Conservation (phyloP, 2,797 vertebrate species). For the Tiaroga cobitis region DNA sequence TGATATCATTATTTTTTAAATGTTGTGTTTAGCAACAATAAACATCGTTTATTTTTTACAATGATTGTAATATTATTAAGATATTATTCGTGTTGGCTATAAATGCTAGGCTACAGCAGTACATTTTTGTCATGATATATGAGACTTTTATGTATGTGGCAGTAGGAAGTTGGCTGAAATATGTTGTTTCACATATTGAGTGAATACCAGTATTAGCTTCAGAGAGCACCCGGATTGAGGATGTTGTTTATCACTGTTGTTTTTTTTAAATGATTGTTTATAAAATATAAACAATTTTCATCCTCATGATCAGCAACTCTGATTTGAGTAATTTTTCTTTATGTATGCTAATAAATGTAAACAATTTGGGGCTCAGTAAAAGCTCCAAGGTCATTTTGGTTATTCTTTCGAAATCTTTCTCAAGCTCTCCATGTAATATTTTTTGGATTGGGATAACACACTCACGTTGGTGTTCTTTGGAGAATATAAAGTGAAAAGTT, state of each 20-base stretch:
- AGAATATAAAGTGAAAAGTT: constrained; percentile 9
- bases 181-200: constrained; percentile 12
- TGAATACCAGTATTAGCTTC: constrained; percentile 7
- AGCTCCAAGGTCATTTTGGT: constrained; percentile 68
- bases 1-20: background rate
- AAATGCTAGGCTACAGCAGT: constrained; percentile 2
- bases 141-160: constrained; percentile 36
- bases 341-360: constrained; percentile 13
- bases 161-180: constrained; percentile 30
- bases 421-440: constrained; percentile 53
- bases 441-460: constrained; percentile 51
- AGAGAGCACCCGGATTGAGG: constrained; percentile 36
- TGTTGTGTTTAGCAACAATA: background rate
- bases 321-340: background rate
- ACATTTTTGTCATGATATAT: background rate
- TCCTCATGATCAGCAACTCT: background rate
- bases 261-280: background rate
- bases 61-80: background rate
- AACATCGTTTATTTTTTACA: background rate
- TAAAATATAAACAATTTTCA: background rate
- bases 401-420: constrained; percentile 36
- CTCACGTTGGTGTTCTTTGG: no score
- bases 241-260: constrained; percentile 6
- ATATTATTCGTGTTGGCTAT: background rate
- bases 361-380: background rate